These are phyloP conservation scores for Sylvietta virens DNA, from an alignment of 2,113 vertebrate genomes.

Conservation along the genomic window DNA sequence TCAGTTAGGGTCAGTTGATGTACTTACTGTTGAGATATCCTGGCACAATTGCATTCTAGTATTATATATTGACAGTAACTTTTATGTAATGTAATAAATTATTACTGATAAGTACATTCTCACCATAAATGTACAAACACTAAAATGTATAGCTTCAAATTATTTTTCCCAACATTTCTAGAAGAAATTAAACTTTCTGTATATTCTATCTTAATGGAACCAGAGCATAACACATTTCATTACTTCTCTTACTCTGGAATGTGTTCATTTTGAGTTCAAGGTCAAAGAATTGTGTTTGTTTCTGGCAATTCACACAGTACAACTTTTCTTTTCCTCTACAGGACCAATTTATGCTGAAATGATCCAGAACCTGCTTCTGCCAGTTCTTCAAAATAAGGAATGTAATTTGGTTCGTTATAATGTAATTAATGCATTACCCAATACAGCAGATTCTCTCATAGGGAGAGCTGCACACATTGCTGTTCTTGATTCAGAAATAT, in stretches of 20 bases:
- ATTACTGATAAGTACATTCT: background rate
- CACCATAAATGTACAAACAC: background rate
- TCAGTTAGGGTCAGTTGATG: background rate
- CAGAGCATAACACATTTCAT: background rate
- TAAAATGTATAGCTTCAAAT: background rate
- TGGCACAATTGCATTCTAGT: background rate
- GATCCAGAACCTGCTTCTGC: constrained; percentile 96
- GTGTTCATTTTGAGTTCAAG: background rate
- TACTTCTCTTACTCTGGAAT: background rate
- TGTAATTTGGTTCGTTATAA: constrained; percentile 96
- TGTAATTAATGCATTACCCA: constrained; percentile 95
- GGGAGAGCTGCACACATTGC: constrained; percentile 98
- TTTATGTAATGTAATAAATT: background rate
- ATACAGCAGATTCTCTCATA: constrained; percentile 97
- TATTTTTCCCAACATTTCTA: background rate
- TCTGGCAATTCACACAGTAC: background rate
- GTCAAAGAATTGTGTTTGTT: background rate
- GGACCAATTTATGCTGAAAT: constrained; percentile 98
- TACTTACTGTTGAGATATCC: background rate
- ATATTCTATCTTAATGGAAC: background rate
- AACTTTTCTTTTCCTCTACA: constrained; percentile 61
- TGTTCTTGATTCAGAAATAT: constrained; percentile 98
- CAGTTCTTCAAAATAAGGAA: constrained; percentile 93
- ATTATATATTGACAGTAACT: background rate
- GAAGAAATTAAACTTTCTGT: background rate